Evolutionary conservation across 1,140 invertebrate genomes (phyloP), one percentile per base, ranked within the genome.

Genomic region (Pachypeltis micranthus): DNA sequence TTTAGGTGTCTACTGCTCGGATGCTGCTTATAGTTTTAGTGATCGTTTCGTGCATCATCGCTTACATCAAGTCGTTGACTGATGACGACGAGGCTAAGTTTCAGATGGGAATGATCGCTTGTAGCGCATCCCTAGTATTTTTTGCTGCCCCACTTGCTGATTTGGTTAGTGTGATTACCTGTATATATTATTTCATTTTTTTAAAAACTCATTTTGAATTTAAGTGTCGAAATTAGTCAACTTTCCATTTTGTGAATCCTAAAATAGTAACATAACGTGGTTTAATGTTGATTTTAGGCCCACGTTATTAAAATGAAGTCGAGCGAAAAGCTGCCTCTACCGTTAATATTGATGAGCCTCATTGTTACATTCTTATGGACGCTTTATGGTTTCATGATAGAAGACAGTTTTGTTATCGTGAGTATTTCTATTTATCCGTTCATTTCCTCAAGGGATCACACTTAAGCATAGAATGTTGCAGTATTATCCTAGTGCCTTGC

Each of bases 311-410:
- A 75, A 74, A 80, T 83, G 7, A 86, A 84, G 72, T 87, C 79
- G 72, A 83, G 85, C 2, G 88, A 90, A 64, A 84, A 82, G 73
- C 39, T 93, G 74, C 90, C 90, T 25, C 90, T 92, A 71, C 85
- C 88, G 4, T 78, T 92, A 16, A 91, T 91, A 67, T 75, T 90
- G 28, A 84, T 85, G 68, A 88, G 84, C 65, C 81, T 86, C 26
- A 63, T 91, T 10, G 88, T 91, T 4, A 80, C 84, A 24, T 80
- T 80, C 39, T 78, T 84, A 67, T 93, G 90, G 90, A 74, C 88
- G 47, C 67, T 90, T 0, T 92, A 91, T 72, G 90, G 87, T 10
- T 76, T 88, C 57, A 84, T 90, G 47, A 80, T 91, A 60, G 76
- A 81, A 59, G 87, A 93, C 71, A 69, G 74, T 62, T 89, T 90